Percentiles rank a stretch among this genome's conserved stretches.
Evolutionary conservation across 2,797 vertebrate genomes (phyloP).

Genomic region (Lutjanus argentimaculatus): DNA sequence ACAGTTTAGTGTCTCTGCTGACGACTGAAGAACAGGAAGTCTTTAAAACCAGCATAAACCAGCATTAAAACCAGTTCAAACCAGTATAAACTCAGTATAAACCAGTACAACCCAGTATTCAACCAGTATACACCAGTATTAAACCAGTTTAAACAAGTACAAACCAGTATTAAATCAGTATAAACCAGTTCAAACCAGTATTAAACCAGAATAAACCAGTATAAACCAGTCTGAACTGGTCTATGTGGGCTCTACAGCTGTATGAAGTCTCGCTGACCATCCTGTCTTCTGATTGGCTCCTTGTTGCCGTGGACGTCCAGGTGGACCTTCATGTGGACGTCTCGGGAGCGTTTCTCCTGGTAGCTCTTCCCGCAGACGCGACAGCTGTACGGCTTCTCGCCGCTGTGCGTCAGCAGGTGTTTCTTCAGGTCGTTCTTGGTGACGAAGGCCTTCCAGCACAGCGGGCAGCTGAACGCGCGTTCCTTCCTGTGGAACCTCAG

Average conservation of each 20-base stretch:
- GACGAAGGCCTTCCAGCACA: slow-evolving; percentile 73
- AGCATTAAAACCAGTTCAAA: no score
- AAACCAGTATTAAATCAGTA: no score
- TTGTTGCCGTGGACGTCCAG: background rate
- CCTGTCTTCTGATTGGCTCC: slow-evolving; percentile 28
- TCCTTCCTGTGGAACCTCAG: slow-evolving; percentile 69
- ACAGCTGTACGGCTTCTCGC: slow-evolving; percentile 71
- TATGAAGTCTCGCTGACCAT: slow-evolving; percentile 23
- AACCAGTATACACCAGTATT: no score
- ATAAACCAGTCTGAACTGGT: no score
- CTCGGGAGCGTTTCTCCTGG: slow-evolving; percentile 72
- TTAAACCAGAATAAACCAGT: no score
- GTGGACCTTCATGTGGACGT: slow-evolving; percentile 68
- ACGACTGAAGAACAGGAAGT: background rate
- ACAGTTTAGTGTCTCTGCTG: background rate
- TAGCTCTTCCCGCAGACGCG: slow-evolving; percentile 65
- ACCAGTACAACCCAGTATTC: no score
- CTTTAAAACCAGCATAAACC: no score
- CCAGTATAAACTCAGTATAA: no score
- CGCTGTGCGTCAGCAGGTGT: slow-evolving; percentile 67
- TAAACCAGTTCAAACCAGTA: no score
- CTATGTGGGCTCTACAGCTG: slow-evolving; percentile 39
- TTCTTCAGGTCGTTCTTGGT: slow-evolving; percentile 73
- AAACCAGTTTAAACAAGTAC: no score
- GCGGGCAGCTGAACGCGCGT: slow-evolving; percentile 44